Evolutionary conservation across 2,888 invertebrate genomes (phyloP), one percentile per base, ranked within the genome.

Genomic region (Agapetus fuscipes): DNA sequence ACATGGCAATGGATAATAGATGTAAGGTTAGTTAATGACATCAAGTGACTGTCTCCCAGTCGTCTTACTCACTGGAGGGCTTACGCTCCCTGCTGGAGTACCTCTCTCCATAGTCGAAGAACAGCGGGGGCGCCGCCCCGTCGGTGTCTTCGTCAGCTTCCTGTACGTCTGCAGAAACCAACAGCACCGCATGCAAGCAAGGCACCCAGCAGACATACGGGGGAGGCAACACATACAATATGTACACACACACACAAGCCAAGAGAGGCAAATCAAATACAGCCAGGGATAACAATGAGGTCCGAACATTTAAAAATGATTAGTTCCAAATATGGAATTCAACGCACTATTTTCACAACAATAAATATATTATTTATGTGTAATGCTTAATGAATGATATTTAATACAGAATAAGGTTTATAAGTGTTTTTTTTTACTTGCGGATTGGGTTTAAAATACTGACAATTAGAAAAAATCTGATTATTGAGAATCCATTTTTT

Each of bases 21-120:
- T 17, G 14, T 11, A 16, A 16, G n/a, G 13, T 12, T 17, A 45
- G n/a, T n/a, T n/a, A n/a, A n/a, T n/a, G n/a, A n/a, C n/a, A n/a
- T n/a, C n/a, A n/a, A n/a, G n/a, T n/a, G n/a, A n/a, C n/a, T n/a
- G n/a, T n/a, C n/a, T n/a, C n/a, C n/a, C n/a, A n/a, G n/a, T n/a
- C n/a, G n/a, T n/a, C n/a, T n/a, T 49, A 73, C 74, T 74, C 70
- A 74, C 74, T 71, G 54, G 74, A 73, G 52, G 72, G 69, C 56
- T 72, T 71, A 56, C 72, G 67, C 54, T 66, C 62, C 44, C 65
- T 58, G 47, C 66, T 65, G 46, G 40, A 39, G 32, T 66, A 65
- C 51, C 64, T 58, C 27, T 40, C 37, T 57, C 60, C 66, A 61
- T 62, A 64, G 55, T 60, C 59, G 39, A 66, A 66, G 50, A 64